phyloP scores from a whole-genome alignment of 1,140 invertebrate genomes.

The Drosophila serrata region DNA sequence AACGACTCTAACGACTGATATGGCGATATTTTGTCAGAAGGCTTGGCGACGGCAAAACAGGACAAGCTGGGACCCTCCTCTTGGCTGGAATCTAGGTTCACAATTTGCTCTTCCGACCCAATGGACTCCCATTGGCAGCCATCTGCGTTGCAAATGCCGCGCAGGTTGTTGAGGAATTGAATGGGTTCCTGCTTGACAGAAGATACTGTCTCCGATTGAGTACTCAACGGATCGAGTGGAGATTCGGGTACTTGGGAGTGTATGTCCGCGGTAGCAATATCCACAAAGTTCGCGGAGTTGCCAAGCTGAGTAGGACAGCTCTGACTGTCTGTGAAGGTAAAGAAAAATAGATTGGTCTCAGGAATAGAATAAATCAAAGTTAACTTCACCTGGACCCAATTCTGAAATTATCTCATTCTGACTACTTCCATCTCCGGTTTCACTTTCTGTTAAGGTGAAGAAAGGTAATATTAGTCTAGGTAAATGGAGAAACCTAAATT shows the following conservation, averaged over 20 bases:
- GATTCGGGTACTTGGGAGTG: conserved; percentile 1
- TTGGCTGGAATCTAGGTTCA: conserved; percentile 9
- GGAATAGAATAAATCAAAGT: background rate
- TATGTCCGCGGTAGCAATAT: background rate
- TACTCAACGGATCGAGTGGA: conserved; percentile 16
- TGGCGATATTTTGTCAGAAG: background rate
- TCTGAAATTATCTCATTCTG: background rate
- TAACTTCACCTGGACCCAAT: background rate
- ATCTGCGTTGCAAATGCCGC: background rate
- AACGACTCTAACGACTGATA: background rate
- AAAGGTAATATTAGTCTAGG: no score
- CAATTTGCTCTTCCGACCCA: conserved; percentile 4
- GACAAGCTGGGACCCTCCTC: conserved; percentile 3
- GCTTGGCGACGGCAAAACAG: conserved; percentile 20
- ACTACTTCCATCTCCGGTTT: background rate
- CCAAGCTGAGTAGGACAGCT: conserved; percentile 22
- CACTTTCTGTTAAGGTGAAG: background rate
- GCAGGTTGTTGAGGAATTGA: conserved; percentile 13
- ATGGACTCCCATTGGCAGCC: conserved; percentile 22
- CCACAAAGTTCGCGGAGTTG: conserved; percentile 6
- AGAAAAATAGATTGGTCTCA: no score
- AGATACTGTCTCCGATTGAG: background rate
- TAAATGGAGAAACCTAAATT: background rate
- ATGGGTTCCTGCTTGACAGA: conserved; percentile 26
- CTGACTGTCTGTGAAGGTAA: background rate